A percentile compares a stretch with the other conserved stretches of the same genome.
These are phyloP conservation scores for Neodiprion virginianus DNA, from an alignment of 1,140 invertebrate genomes.

Conservation along the genomic window DNA sequence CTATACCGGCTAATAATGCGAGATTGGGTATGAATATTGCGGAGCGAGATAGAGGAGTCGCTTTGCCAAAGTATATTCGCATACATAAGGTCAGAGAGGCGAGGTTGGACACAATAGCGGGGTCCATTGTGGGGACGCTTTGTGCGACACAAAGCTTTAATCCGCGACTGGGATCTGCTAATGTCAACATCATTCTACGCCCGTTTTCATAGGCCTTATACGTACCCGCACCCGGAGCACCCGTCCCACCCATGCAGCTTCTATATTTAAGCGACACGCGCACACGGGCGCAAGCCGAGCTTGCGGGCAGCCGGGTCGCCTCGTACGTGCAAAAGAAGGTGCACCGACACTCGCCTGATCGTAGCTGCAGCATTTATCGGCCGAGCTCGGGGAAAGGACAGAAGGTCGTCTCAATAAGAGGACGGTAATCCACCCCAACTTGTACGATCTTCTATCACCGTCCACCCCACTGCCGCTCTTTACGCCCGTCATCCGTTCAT, in stretches of 20 bases:
- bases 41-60: neutral
- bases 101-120: neutral
- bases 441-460: no score
- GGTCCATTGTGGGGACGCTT: slow-evolving; percentile 33
- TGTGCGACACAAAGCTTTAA: slow-evolving; percentile 55
- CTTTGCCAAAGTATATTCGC: neutral
- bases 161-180: slow-evolving; percentile 54
- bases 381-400: neutral
- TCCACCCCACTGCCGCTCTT: no score
- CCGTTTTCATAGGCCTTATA: slow-evolving; percentile 20
- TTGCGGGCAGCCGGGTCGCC: no score
- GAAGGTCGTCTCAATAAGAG: neutral
- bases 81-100: neutral
- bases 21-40: slow-evolving; percentile 5
- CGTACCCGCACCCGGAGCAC: neutral
- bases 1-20: neutral
- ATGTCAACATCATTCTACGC: slow-evolving; percentile 54
- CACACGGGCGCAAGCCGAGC: neutral
- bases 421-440: neutral
- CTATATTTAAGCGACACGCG: slow-evolving; percentile 1
- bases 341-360: neutral
- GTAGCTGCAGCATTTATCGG: neutral
- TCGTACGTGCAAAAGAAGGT: no score
- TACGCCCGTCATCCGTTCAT: no score
- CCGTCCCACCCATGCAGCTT: neutral